A percentile compares a stretch with the other conserved stretches of the same genome.
phyloP scores from a whole-genome alignment of 2,888 invertebrate species.

The Megalurothrips usitatus region DNA sequence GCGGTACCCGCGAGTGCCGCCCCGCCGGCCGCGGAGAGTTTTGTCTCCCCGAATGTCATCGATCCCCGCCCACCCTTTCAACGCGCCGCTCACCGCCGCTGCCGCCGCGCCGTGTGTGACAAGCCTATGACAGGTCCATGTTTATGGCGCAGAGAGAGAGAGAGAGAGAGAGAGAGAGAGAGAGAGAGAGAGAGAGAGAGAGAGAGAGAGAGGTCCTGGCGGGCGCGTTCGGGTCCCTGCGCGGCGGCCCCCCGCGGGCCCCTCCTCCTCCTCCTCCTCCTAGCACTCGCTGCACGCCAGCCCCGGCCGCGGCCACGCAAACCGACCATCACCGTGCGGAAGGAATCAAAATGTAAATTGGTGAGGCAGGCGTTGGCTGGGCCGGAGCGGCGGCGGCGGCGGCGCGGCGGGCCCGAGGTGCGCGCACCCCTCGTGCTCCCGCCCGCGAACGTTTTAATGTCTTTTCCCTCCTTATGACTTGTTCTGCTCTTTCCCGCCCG shows the following conservation, averaged over 20 bases:
- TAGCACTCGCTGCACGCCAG: slow-evolving; percentile 12
- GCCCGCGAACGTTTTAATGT: slow-evolving; percentile 12
- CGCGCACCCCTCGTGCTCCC: neutral
- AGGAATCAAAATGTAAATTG: slow-evolving; percentile 27
- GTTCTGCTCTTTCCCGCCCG: slow-evolving; percentile 9
- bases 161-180: neutral
- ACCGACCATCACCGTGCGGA: slow-evolving; percentile 18
- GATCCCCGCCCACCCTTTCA: no score
- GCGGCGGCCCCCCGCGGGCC: neutral
- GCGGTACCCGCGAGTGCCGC: no score
- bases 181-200: neutral
- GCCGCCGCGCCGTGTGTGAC: no score
- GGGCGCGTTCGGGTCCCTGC: no score
- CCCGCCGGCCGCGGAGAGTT: no score
- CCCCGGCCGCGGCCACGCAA: neutral
- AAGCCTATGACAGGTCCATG: no score
- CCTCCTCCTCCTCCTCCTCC: no score
- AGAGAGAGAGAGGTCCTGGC: neutral
- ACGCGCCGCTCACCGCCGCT: no score
- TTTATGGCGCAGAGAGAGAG: no score
- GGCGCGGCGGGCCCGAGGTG: neutral
- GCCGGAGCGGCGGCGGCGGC: neutral
- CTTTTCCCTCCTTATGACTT: slow-evolving; percentile 23
- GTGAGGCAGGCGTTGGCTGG: slow-evolving; percentile 16
- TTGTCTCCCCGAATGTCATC: no score